These are phyloP conservation scores for Melanocharis versteri DNA, from an alignment of 2,113 vertebrate species.

Conservation along the genomic window DNA sequence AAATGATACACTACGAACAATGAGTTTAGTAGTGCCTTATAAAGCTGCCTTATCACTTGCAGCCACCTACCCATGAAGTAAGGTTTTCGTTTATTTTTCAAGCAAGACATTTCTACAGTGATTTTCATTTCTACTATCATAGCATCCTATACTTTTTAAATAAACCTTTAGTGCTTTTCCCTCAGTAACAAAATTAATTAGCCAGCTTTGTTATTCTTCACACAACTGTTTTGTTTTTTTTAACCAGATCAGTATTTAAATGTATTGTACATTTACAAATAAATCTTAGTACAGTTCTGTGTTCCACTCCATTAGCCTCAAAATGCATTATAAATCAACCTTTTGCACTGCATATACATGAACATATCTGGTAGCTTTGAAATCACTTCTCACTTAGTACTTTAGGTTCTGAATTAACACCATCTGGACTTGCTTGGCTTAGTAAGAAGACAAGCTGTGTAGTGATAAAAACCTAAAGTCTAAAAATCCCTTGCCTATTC, in stretches of 20 bases:
- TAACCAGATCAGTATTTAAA: background rate
- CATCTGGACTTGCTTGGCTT: conserved; percentile 17
- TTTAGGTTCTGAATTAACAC: conserved; percentile 16
- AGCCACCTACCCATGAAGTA: background rate
- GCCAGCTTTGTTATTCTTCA: background rate
- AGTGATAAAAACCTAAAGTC: background rate
- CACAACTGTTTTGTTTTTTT: background rate
- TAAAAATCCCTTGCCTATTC: background rate
- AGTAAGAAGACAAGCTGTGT: background rate
- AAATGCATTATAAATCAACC: background rate
- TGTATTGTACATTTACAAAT: background rate
- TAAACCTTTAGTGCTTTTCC: background rate
- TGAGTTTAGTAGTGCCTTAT: background rate
- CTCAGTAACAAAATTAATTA: background rate
- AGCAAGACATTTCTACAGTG: background rate
- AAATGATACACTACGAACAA: background rate
- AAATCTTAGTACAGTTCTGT: background rate
- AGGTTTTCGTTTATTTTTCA: background rate
- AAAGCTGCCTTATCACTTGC: background rate
- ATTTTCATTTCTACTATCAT: background rate
- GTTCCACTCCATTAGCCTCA: background rate
- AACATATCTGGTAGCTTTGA: background rate
- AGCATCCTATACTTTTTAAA: background rate
- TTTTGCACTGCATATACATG: background rate
- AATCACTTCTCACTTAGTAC: background rate